phyloP scores from a whole-genome alignment of 2,113 vertebrate genomes.

The Phalacrocorax aristotelis region DNA sequence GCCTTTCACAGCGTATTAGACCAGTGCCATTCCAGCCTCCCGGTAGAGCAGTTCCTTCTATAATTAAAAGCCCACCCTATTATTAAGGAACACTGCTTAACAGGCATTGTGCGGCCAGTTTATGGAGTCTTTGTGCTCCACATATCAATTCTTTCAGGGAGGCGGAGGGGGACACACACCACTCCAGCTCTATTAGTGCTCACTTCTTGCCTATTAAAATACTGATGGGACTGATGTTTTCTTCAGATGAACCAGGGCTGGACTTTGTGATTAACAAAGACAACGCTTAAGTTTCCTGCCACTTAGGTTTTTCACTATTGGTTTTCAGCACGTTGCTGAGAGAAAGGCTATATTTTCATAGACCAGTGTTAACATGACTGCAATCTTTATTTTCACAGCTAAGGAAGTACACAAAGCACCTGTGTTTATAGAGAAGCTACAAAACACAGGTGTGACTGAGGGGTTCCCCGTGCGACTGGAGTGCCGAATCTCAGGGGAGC shows the following conservation, averaged over 20 bases:
- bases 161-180: not conserved
- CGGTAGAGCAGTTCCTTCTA: not conserved
- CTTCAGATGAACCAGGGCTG: not conserved
- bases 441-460: constrained; percentile 94
- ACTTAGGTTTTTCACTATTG: not conserved
- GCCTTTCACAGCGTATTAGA: not conserved
- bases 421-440: constrained; percentile 92
- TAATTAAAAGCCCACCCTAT: not conserved
- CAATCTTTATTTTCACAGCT: constrained; percentile 74
- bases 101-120: not conserved
- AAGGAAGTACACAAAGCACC: constrained; percentile 96
- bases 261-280: not conserved
- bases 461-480: constrained; percentile 94
- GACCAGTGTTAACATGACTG: not conserved
- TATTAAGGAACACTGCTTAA: not conserved
- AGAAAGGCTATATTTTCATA: not conserved
- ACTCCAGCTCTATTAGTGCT: not conserved
- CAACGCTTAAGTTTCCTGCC: not conserved
- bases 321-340: not conserved
- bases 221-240: not conserved
- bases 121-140: not conserved
- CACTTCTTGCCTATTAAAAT: not conserved
- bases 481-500: constrained; percentile 87
- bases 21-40: not conserved
- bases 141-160: not conserved